Conservation (phyloP, 2,888 invertebrate species). For the Micropterix aruncella region DNA sequence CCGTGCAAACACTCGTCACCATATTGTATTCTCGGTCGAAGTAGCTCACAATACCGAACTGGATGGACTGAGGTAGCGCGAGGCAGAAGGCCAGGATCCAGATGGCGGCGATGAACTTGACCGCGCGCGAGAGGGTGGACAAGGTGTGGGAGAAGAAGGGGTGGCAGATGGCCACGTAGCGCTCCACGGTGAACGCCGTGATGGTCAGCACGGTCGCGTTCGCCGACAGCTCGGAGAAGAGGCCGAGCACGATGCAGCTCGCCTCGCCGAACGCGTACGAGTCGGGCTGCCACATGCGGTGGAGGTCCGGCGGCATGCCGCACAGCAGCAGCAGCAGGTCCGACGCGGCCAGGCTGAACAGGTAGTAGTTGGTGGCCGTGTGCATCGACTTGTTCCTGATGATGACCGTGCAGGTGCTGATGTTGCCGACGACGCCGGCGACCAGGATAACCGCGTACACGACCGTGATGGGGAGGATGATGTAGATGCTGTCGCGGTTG, state of each 20-base stretch:
- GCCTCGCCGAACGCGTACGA: slow-evolving; percentile 64
- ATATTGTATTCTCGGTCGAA: slow-evolving; percentile 25
- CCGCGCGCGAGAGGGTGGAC: slow-evolving; percentile 70
- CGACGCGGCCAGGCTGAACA: slow-evolving; percentile 66
- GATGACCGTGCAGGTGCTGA: slow-evolving; percentile 68
- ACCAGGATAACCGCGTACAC: slow-evolving; percentile 55
- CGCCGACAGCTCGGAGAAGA: slow-evolving; percentile 75
- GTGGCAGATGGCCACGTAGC: slow-evolving; percentile 78
- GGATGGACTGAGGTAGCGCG: slow-evolving; percentile 66
- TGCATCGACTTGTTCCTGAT: slow-evolving; percentile 66
- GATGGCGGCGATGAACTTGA: slow-evolving; percentile 58
- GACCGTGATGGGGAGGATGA: slow-evolving; percentile 51
- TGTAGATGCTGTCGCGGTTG: slow-evolving; percentile 40
- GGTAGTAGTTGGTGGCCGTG: slow-evolving; percentile 72
- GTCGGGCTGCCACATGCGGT: slow-evolving; percentile 58
- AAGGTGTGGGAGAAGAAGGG: slow-evolving; percentile 74
- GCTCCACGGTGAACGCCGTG: slow-evolving; percentile 78
- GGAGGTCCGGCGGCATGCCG: slow-evolving; percentile 70
- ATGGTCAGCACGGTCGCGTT: slow-evolving; percentile 78
- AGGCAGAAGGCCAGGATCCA: slow-evolving; percentile 66
- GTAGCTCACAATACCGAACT: slow-evolving; percentile 56
- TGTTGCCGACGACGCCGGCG: slow-evolving; percentile 63
- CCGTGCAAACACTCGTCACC: slow-evolving; percentile 39
- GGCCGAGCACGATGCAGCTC: slow-evolving; percentile 59
- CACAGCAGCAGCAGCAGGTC: slow-evolving; percentile 59